A percentile compares a stretch with the other conserved stretches of the same genome.
These are phyloP conservation scores for Helobdella robusta DNA, from an alignment of 2,888 invertebrate genomes.

Conservation along the genomic window DNA sequence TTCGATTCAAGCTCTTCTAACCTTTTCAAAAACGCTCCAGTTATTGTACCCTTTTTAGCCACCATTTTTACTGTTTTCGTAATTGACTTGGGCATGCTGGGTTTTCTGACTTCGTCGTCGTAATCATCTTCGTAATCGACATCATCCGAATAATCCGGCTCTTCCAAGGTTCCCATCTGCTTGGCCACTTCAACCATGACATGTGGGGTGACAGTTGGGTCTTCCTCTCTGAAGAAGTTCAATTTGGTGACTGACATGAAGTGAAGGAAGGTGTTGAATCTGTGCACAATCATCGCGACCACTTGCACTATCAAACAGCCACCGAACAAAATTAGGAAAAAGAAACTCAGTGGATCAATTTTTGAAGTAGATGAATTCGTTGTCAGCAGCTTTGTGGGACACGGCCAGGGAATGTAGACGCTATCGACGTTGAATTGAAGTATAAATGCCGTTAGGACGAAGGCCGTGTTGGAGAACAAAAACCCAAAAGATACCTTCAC, in stretches of 20 bases:
- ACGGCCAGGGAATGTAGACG: slow-evolving; percentile 32
- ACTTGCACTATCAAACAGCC: slow-evolving; percentile 42
- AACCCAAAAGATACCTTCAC: slow-evolving; percentile 60
- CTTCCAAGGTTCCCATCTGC: slow-evolving; percentile 12
- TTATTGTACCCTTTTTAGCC: not conserved
- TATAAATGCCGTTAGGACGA: slow-evolving; percentile 68
- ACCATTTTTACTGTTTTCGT: not conserved
- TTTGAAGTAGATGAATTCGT: slow-evolving; percentile 18
- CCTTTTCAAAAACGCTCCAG: slow-evolving; percentile 11
- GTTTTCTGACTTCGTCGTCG: not conserved
- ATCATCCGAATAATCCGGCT: not conserved
- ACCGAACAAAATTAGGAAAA: slow-evolving; percentile 41
- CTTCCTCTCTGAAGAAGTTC: slow-evolving; percentile 17
- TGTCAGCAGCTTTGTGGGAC: not conserved
- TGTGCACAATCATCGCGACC: slow-evolving; percentile 43
- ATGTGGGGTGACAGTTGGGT: slow-evolving; percentile 6
- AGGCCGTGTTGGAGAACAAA: slow-evolving; percentile 94
- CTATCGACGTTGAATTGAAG: slow-evolving; percentile 35
- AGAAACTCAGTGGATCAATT: slow-evolving; percentile 31
- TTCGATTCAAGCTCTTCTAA: slow-evolving; percentile 11
- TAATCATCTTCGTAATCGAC: not conserved
- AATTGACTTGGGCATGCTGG: not conserved
- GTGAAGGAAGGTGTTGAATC: slow-evolving; percentile 45
- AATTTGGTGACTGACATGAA: slow-evolving; percentile 40
- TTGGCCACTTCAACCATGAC: slow-evolving; percentile 20